Base-by-base conservation (phyloP, 2,797 vertebrate species). In the Notolabrus celidotus region DNA sequence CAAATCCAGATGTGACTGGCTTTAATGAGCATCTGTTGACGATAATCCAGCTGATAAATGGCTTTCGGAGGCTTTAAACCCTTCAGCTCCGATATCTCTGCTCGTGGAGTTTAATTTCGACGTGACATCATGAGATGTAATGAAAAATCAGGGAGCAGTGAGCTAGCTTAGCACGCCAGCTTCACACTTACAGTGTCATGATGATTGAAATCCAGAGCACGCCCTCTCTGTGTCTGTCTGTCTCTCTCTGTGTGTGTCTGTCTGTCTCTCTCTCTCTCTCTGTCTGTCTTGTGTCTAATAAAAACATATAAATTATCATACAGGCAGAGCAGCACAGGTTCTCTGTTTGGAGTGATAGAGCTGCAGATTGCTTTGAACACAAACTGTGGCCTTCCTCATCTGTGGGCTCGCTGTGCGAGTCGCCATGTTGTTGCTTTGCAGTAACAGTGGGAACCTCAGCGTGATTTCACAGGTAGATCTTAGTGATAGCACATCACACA, bases 41-140 rank as follows among this genome's bases (percentile, higher is more conserved):
- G 58, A 90, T 89, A 92, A 93, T 91, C 90, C 87, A 84, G 55
- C 63, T 77, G 82, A 92, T 90, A 88, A 88, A 85, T 86, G 80
- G 86, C 84, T 89, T 80, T 87, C 86, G 89, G 79, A 72, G 27
- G 77, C 80, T 80, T 69, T 88, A 86, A 87, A 83, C 74, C 82
- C 64, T 67, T 83, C 73, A 23, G 71, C 80, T 85, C 31, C 70
- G 63, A 65, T 59, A 70, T 81, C 71, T 73, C 75, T 86, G 50
- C 71, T 70, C 46, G 74, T 77, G 60, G 45, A 86, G 79, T 87
- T 86, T 77, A 83, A 79, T 84, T 80, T 87, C 60, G 84, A 84
- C 70, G 75, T 86, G 89, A 84, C 85, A 88, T 84, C 68, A 79
- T 52, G 74, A 85, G 75, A 84, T 71, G 63, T 84, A 87, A 87